phyloP scores from a whole-genome alignment of 2,797 vertebrate genomes.

The Neosalanx taihuensis region DNA sequence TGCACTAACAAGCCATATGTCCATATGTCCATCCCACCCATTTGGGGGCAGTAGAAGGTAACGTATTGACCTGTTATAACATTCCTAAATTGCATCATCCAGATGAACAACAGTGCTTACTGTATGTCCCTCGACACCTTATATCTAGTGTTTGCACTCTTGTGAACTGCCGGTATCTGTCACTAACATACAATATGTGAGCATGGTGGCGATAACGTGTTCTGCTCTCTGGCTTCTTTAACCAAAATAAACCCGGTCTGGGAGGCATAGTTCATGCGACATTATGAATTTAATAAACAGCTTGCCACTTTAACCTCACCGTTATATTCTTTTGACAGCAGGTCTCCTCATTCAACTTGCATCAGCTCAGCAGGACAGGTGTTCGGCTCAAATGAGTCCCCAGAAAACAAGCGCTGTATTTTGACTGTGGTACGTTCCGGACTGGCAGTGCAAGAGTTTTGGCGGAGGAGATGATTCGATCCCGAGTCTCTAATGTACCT shows the following conservation, averaged over 20 bases:
- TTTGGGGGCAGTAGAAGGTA: not conserved
- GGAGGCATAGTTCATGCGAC: not conserved
- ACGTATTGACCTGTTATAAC: not conserved
- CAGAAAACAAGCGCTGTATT: constrained; percentile 9
- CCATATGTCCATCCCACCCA: not conserved
- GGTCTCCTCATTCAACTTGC: constrained; percentile 67
- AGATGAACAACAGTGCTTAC: not conserved
- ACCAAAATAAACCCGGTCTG: not conserved
- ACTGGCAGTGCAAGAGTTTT: not conserved
- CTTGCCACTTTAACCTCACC: constrained; percentile 35
- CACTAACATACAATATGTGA: constrained; percentile 10
- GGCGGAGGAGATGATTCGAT: not conserved
- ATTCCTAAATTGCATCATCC: not conserved
- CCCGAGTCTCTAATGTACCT: not conserved
- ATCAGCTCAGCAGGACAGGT: constrained; percentile 48
- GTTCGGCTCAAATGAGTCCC: constrained; percentile 44
- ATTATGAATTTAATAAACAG: not conserved
- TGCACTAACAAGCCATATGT: not conserved
- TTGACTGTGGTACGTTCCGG: constrained; percentile 38
- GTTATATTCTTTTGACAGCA: constrained; percentile 9
- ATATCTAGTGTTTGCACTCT: not conserved
- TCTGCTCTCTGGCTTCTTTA: not conserved
- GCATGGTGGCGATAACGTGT: not conserved
- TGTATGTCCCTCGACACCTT: not conserved
- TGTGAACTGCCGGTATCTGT: not conserved